Percentiles rank a stretch among this genome's conserved stretches.
Conservation (phyloP, 2,797 vertebrate species). For the Gobionotothen gibberifrons region DNA sequence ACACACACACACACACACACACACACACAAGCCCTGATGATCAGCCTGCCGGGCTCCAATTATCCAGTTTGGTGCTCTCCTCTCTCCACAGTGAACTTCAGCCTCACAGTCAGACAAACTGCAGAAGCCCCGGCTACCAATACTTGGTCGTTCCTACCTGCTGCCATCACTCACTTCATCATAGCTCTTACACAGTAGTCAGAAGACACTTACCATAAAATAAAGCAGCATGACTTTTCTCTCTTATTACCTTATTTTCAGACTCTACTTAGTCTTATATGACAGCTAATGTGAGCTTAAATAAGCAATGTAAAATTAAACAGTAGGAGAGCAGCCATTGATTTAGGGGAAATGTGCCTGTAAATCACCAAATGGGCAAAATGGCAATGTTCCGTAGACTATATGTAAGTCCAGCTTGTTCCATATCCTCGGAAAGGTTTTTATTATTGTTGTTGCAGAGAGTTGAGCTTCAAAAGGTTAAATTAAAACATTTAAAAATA, state of each 20-base stretch:
- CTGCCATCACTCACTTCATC: conserved; percentile 44
- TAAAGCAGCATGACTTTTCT: conserved; percentile 5
- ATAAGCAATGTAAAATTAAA: conserved; percentile 10
- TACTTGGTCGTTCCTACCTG: conserved; percentile 39
- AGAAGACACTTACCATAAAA: conserved; percentile 23
- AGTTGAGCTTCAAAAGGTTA: background rate
- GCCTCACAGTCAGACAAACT: conserved; percentile 39
- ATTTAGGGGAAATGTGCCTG: background rate
- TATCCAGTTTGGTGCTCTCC: conserved; percentile 58
- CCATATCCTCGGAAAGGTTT: background rate
- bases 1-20: conserved; percentile 19
- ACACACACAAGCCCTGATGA: conserved; percentile 45
- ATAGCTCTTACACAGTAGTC: conserved; percentile 11
- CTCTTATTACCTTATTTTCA: background rate
- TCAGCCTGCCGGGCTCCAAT: conserved; percentile 64
- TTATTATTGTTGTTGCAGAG: background rate
- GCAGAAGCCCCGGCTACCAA: conserved; percentile 40
- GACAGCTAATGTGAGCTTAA: conserved; percentile 16
- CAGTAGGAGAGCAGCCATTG: background rate
- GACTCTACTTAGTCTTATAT: background rate
- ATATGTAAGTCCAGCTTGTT: background rate
- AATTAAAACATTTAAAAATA: background rate
- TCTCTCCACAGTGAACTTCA: conserved; percentile 43
- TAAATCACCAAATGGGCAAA: background rate
- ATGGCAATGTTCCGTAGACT: background rate